Evolutionary conservation across 1,140 invertebrate genomes (phyloP).

Genomic region (Drosophila guanche): DNA sequence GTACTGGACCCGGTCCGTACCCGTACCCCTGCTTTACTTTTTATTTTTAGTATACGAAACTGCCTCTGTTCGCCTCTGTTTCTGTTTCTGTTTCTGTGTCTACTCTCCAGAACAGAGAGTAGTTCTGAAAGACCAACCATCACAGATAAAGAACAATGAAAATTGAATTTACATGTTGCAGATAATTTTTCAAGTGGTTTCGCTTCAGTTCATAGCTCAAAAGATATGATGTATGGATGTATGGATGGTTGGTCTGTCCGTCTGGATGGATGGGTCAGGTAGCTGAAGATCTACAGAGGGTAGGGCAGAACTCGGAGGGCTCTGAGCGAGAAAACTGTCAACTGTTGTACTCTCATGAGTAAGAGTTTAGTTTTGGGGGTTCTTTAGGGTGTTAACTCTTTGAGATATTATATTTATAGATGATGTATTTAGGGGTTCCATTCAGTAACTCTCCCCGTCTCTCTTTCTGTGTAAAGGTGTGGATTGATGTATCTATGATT

Average conservation of each 20-base stretch:
- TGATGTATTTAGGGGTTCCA: too few species aligned
- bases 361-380: too few species aligned
- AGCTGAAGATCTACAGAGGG: slow-evolving; percentile 20
- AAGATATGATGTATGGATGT: slow-evolving; percentile 34
- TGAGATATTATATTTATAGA: too few species aligned
- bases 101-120: too few species aligned
- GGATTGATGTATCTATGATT: slow-evolving; percentile 67
- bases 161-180: slow-evolving; percentile 83
- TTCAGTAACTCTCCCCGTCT: too few species aligned
- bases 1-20: slow-evolving; percentile 1
- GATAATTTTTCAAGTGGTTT: slow-evolving; percentile 80
- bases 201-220: slow-evolving; percentile 57
- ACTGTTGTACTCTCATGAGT: too few species aligned
- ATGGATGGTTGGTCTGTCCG: slow-evolving; percentile 15
- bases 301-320: too few species aligned
- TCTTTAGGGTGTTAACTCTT: too few species aligned
- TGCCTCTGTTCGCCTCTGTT: slow-evolving; percentile 55
- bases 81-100: slow-evolving; percentile 23
- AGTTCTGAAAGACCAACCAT: slow-evolving; percentile 45
- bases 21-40: slow-evolving; percentile 28
- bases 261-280: slow-evolving; percentile 22
- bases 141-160: slow-evolving; percentile 82
- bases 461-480: neutral
- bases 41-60: slow-evolving; percentile 67
- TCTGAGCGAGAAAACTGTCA: too few species aligned